phyloP scores from a whole-genome alignment of 2,113 vertebrate species.

The Anolis carolinensis region DNA sequence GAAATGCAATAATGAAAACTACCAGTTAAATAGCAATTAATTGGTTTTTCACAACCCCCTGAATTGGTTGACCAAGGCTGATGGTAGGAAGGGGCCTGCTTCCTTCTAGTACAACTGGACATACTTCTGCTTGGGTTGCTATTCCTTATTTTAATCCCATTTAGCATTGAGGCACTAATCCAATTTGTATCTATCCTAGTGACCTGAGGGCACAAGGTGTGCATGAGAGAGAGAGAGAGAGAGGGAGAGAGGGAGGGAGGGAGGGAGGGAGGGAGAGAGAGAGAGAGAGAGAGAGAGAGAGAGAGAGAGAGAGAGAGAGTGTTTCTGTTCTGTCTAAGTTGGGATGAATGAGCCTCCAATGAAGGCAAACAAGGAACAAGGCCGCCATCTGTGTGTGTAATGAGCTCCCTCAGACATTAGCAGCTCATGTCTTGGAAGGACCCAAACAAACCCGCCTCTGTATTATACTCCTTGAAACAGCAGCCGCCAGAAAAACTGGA shows the following conservation, averaged over 20 bases:
- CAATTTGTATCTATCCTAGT: neutral
- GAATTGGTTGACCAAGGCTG: too few species aligned
- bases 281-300: too few species aligned
- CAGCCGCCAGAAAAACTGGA: neutral
- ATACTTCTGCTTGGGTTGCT: conserved; percentile 11
- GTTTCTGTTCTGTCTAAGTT: neutral
- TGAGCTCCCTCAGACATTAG: neutral
- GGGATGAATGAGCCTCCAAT: neutral
- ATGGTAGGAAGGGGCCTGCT: neutral
- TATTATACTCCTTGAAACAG: neutral
- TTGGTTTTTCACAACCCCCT: too few species aligned
- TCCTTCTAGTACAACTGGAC: neutral
- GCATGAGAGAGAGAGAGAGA: neutral
- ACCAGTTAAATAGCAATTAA: neutral
- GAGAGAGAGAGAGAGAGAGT: neutral
- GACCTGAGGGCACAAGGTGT: neutral
- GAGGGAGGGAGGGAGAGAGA: too few species aligned
- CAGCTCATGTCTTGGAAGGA: neutral
- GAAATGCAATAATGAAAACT: neutral
- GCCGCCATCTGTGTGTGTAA: neutral
- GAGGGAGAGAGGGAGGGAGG: too few species aligned
- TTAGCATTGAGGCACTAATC: conserved; percentile 14
- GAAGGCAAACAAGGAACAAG: conserved; percentile 4
- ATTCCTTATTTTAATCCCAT: conserved; percentile 30
- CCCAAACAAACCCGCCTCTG: neutral